phyloP scores from a whole-genome alignment of 2,113 vertebrate species.

The Mirza zaza region DNA sequence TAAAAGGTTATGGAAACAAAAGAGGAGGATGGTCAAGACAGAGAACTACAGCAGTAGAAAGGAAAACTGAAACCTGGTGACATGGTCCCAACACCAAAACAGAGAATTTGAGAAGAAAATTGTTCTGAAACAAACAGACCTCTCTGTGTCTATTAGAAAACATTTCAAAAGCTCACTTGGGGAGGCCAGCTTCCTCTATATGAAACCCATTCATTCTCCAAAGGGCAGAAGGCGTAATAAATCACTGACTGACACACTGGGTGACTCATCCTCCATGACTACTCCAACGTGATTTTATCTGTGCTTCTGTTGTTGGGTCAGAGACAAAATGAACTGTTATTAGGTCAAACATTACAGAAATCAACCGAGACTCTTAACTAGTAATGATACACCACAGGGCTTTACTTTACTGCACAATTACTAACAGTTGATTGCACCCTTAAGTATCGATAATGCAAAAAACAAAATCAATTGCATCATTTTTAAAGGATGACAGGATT shows the following conservation, averaged over 20 bases:
- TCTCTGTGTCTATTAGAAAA: constrained; percentile 40
- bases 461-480: neutral
- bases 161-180: neutral
- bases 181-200: constrained; percentile 28
- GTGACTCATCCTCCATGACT: neutral
- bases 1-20: constrained; percentile 62
- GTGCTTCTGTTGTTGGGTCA: neutral
- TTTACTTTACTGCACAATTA: constrained; percentile 64
- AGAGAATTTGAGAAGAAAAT: constrained; percentile 45
- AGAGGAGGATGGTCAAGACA: constrained; percentile 38
- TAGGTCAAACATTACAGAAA: constrained; percentile 52
- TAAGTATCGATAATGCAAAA: constrained; percentile 40
- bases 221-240: neutral
- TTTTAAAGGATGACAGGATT: constrained; percentile 23
- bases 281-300: neutral
- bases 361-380: constrained; percentile 60
- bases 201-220: neutral
- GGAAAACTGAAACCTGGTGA: constrained; percentile 12
- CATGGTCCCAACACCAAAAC: constrained; percentile 41
- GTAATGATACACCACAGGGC: constrained; percentile 59
- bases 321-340: neutral
- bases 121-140: neutral
- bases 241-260: neutral
- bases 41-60: constrained; percentile 65
- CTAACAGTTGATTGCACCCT: constrained; percentile 64